Evolutionary conservation across 2,888 invertebrate genomes (phyloP), one percentile per base, ranked within the genome.

Genomic region (Mesochorus sp.): DNA sequence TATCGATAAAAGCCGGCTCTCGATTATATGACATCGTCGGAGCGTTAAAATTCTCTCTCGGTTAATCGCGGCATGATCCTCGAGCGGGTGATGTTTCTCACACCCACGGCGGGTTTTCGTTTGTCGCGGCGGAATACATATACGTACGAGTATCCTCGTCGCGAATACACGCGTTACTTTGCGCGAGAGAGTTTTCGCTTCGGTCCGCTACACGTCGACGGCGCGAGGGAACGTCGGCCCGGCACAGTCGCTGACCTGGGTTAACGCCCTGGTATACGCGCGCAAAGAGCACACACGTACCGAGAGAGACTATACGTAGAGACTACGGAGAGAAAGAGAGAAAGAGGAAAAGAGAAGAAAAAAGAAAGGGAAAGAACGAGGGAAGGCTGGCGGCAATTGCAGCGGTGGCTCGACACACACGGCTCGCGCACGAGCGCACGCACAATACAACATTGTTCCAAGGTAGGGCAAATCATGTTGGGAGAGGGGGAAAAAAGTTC

Each of bases 241-340:
- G 79, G 55, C 57, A 83, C 83, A 84, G 85, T 87, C 85, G 83
- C 88, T 86, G 87, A 88, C 88, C 87, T 87, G 84, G 87, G 87
- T 87, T 88, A 88, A 88, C 86, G 87, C 84, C 87, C 87, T 83
- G 81, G 81, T 61, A 80, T 71, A 44, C 37, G 49, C 59, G 67
- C 61, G 55, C 49, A 68, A 34, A 49, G 17, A 26, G 61, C 31
- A 49, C 64, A 14, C 49, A 77, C 55, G 70, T 70, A 74, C 49
- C 55, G 61, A 72, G 55, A 51, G 68, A 66, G 59, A n/a, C n/a
- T n/a, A n/a, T 26, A 51, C 49, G 5, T 47, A 49, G 47, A 47
- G 34, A 10, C n/a, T n/a, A n/a, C n/a, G 4, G 44, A 42, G 55
- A 61, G 14, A 31, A 21, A 12, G 12, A 37, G 6, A 59, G 4